Base-by-base conservation (phyloP, 2,113 vertebrate species). In the Aegithalos caudatus region DNA sequence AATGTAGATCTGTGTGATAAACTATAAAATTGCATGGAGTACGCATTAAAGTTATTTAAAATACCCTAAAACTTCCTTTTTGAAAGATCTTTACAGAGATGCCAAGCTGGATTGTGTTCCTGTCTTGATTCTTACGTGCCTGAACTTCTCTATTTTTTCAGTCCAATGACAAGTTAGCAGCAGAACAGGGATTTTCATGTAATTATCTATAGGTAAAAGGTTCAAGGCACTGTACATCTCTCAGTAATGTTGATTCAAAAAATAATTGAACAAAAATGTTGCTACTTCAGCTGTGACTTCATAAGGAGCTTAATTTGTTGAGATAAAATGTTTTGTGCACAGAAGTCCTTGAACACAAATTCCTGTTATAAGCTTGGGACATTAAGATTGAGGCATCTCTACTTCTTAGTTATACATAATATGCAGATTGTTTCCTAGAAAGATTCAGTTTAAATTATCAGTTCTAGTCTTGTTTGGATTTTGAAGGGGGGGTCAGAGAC, bases 351-450 rank as follows among this genome's bases (percentile, higher is more conserved):
- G 40, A 86, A 79, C 28, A 29, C 40, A 57, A 76, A 38, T 91
- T 90, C 50, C 28, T 74, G 4, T 16, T 82, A 17, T 23, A 58
- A 62, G 37, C 44, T 81, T n/a, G 33, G 74, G 14, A 58, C 12
- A 13, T 82, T 47, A 83, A 86, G 71, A 65, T 53, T 4, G 53
- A 74, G 81, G n/a, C 1, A 0, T 84, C 60, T 33, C 31, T 94
- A 11, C 31, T 79, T 33, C 33, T 86, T 90, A 50, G 53, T 84
- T 54, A 53, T 48, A 86, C 25, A 14, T 86, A 71, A 54, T 67
- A 71, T 56, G 69, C 37, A 88, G 56, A 81, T 88, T 58, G 20
- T 90, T 92, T 95, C 92, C 48, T 97, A 76, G 83, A 91, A 86
- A 0, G 3, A 62, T 86, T 91, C 40, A 2, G 44, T 84, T 53